Conservation (phyloP, 2,888 invertebrate species). For the Xylota segnis region DNA sequence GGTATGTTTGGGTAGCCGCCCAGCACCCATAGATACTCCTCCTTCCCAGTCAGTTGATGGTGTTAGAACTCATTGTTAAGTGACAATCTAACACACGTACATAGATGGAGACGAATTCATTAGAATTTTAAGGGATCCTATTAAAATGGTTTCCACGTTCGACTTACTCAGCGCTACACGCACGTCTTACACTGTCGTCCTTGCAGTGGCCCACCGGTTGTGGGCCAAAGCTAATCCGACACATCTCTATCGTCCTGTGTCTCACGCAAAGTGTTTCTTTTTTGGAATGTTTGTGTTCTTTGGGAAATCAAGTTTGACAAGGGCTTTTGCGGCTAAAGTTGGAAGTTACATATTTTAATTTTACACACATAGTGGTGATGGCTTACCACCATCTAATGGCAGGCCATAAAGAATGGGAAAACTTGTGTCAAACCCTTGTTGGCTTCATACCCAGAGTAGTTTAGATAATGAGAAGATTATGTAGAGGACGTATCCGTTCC, state of each 20-base stretch:
- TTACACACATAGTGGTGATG: neutral
- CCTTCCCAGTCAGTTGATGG: conserved; percentile 12
- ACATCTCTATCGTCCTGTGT: conserved; percentile 4
- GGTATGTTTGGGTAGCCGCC: neutral
- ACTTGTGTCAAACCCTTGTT: conserved; percentile 36
- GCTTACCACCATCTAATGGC: neutral
- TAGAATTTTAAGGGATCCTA: conserved; percentile 36
- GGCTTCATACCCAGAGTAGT: conserved; percentile 22
- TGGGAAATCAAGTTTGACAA: conserved; percentile 57
- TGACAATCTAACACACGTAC: conserved; percentile 32
- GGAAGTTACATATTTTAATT: conserved; percentile 20
- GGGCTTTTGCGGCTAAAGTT: conserved; percentile 19
- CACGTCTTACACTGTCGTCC: conserved; percentile 41
- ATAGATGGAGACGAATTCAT: conserved; percentile 18
- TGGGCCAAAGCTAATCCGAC: conserved; percentile 19
- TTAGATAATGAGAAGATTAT: conserved; percentile 18
- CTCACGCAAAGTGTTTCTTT: conserved; percentile 22
- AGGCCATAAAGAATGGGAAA: neutral
- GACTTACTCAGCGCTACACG: conserved; percentile 32
- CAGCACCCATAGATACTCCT: neutral
- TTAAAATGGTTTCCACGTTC: conserved; percentile 66
- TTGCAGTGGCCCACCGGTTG: too few relatives aligned
- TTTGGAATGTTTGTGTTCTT: conserved; percentile 51
- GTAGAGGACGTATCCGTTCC: neutral
- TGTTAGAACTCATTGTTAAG: conserved; percentile 56